These are phyloP conservation scores for Platycheirus rosarum DNA, from an alignment of 2,888 invertebrate species.

Conservation along the genomic window DNA sequence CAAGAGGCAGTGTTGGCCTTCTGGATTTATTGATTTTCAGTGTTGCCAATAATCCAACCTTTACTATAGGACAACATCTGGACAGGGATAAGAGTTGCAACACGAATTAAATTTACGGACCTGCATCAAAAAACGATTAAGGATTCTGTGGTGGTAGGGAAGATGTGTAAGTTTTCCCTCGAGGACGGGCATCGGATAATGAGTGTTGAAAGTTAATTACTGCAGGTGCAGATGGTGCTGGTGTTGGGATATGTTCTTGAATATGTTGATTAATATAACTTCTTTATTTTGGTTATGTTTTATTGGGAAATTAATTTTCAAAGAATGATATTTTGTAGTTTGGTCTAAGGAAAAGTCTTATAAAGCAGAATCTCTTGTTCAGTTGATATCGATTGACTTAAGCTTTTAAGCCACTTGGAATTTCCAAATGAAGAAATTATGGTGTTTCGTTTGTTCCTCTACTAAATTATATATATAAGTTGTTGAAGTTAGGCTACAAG, in stretches of 20 bases:
- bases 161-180: conserved; percentile 1
- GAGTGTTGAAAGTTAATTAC: conserved; percentile 30
- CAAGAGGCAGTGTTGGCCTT: not conserved
- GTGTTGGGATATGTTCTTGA: not conserved
- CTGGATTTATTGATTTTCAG: conserved; percentile 23
- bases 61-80: not conserved
- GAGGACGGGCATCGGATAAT: conserved; percentile 18
- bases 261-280: conserved; percentile 24
- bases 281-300: not conserved
- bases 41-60: not conserved
- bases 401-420: too few species aligned
- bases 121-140: conserved; percentile 42
- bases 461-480: too few species aligned
- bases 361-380: too few species aligned
- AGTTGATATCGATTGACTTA: too few species aligned
- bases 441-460: too few species aligned
- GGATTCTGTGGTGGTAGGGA: conserved; percentile 28
- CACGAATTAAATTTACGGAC: conserved; percentile 29
- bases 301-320: conserved; percentile 12
- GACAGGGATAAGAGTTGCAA: conserved; percentile 2
- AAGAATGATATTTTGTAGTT: too few species aligned
- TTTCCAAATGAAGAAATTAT: too few species aligned
- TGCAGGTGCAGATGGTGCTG: conserved; percentile 20
- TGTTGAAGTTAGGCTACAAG: too few species aligned
- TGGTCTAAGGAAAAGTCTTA: too few species aligned